Evolutionary conservation across 2,888 invertebrate species (phyloP).

Genomic region (Nowickia ferox): DNA sequence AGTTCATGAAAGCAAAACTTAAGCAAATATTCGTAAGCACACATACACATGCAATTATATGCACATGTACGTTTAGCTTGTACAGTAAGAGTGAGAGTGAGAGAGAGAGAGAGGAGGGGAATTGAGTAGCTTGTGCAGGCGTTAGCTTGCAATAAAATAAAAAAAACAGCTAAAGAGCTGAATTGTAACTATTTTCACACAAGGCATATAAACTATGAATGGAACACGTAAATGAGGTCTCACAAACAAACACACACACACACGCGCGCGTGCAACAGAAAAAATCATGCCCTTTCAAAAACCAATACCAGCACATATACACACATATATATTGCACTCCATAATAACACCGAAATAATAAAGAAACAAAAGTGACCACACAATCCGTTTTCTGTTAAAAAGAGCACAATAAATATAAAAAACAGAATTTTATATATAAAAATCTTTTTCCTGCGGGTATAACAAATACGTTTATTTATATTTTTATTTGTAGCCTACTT

Average conservation of each 20-base stretch:
- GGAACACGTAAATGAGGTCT: conserved; percentile 29
- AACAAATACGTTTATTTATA: conserved; percentile 66
- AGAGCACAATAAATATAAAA: conserved; percentile 32
- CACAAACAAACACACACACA: background rate
- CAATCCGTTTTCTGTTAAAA: conserved; percentile 48
- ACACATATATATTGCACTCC: background rate
- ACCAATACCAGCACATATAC: background rate
- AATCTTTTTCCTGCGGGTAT: conserved; percentile 60
- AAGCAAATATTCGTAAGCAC: conserved; percentile 7
- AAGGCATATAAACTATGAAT: conserved; percentile 38
- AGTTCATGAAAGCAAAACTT: conserved; percentile 46
- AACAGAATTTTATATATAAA: conserved; percentile 60
- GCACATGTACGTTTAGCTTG: too few species aligned
- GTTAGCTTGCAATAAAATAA: conserved; percentile 44
- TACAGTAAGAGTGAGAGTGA: too few species aligned
- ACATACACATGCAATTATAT: conserved; percentile 3
- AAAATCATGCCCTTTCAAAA: background rate
- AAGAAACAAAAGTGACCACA: conserved; percentile 66
- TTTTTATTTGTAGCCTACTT: conserved; percentile 67
- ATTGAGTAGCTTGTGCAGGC: conserved; percentile 25
- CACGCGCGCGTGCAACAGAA: background rate
- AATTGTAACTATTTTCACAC: conserved; percentile 52
- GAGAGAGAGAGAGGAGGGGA: too few species aligned
- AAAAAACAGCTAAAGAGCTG: conserved; percentile 39
- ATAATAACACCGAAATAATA: conserved; percentile 30